Percentiles rank a stretch among this genome's conserved stretches.
phyloP scores from a whole-genome alignment of 2,797 vertebrate genomes.

The Sebastes elongatus region DNA sequence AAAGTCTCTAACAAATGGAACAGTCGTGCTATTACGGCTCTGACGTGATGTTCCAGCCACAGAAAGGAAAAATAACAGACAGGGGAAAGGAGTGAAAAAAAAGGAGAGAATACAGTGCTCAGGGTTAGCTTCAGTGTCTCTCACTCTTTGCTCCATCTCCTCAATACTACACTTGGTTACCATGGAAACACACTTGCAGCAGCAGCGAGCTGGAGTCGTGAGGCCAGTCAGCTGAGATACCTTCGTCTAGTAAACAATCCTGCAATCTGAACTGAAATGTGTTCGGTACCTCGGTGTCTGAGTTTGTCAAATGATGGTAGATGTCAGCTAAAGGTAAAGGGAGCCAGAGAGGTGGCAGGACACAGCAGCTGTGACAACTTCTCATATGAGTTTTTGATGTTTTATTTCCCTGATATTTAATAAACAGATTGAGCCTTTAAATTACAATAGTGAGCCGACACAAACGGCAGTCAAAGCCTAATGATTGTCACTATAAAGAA shows the following conservation, averaged over 20 bases:
- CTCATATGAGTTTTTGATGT: background rate
- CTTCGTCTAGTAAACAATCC: constrained; percentile 68
- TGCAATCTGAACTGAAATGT: constrained; percentile 27
- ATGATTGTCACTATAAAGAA: background rate
- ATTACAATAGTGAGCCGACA: background rate
- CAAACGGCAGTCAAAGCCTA: background rate
- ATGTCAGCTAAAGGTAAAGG: constrained; percentile 25
- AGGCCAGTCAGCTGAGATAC: constrained; percentile 67
- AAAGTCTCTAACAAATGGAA: background rate
- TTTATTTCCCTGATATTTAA: constrained; percentile 5
- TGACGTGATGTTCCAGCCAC: background rate
- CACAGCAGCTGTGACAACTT: background rate
- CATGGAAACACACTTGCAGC: constrained; percentile 78
- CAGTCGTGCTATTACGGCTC: background rate
- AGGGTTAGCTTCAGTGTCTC: constrained; percentile 49
- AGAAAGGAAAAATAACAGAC: constrained; percentile 9
- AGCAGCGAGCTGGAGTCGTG: constrained; percentile 56
- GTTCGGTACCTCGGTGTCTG: constrained; percentile 7
- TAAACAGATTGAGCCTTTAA: background rate
- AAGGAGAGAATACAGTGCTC: constrained; percentile 8
- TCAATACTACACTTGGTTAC: constrained; percentile 74
- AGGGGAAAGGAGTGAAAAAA: background rate
- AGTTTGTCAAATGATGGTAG: constrained; percentile 34
- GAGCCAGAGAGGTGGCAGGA: constrained; percentile 3
- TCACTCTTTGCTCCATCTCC: constrained; percentile 60